Base-by-base conservation (phyloP, 2,113 vertebrate species). In the Excalfactoria chinensis region DNA sequence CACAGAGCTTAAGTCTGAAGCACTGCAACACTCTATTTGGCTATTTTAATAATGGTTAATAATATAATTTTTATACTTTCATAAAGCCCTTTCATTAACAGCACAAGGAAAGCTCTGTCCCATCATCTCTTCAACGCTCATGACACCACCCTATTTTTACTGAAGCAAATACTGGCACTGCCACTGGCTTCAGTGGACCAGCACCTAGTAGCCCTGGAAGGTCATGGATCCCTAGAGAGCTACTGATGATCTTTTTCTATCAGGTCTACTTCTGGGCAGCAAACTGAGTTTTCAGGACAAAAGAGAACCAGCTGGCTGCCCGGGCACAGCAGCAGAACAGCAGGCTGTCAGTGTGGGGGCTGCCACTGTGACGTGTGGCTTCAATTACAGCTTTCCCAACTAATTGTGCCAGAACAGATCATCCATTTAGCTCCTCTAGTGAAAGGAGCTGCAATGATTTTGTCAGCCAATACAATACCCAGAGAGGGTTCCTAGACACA, bases 251-350 rank as follows among this genome's bases (percentile, higher is more conserved):
- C 32, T 67, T 75, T 79, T 70, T 48, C 69, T 59, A 80, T 12
- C 16, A 56, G 30, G 35, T 22, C 67, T 87, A 58, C 51, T 91
- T 60, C 81, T 77, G 34, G 30, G 40, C 60, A 74, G 35, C n/a
- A 70, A 78, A 66, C 11, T 17, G 20, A 89, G 46, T 89, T 85
- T 91, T 83, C 34, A 80, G 35, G n/a, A 87, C 75, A 77, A 79
- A 80, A 76, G 60, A 69, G 86, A 78, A 71, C 10, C 49, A 92
- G 40, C 9, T 68, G 72, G 22, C 68, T 87, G 59, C 63, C 71
- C 28, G 34, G 60, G 78, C 69, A 89, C 60, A 67, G 89, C 92
- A 77, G n/a, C 51, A 76, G 78, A 92, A 9, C 84, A 94, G 89
- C 64, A 73, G 64, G 81, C 40, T 43, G 78, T 55, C 53, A 82